Evolutionary conservation across 1,140 invertebrate genomes (phyloP).

Genomic region (Caenorhabditis inopinata): DNA sequence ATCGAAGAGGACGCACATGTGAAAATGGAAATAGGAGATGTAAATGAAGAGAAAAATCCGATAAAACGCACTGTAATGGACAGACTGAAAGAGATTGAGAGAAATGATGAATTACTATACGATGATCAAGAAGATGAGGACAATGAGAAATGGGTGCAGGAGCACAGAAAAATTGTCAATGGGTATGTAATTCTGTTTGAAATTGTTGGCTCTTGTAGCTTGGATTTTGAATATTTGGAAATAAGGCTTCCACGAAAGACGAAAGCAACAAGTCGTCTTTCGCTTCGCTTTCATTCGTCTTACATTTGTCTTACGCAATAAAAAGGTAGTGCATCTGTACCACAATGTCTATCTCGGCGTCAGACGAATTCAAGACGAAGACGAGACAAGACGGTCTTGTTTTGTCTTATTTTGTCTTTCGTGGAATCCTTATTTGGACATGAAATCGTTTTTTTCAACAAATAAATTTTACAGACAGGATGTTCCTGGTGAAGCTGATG

Average conservation of each 20-base stretch:
- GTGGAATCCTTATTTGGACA: too few relatives aligned
- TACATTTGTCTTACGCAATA: too few relatives aligned
- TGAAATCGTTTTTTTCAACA: constrained; percentile 42
- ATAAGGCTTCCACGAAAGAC: too few relatives aligned
- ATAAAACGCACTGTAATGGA: constrained; percentile 17
- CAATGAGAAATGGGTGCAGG: constrained; percentile 71
- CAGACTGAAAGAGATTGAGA: neutral
- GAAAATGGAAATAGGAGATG: neutral
- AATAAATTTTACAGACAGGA: neutral
- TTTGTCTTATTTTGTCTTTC: too few relatives aligned
- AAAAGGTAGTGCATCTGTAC: too few relatives aligned
- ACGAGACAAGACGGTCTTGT: too few relatives aligned
- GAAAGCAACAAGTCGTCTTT: too few relatives aligned
- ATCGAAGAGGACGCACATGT: neutral
- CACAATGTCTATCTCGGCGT: too few relatives aligned
- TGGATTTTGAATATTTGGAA: too few relatives aligned
- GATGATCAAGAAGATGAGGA: constrained; percentile 72
- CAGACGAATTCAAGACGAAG: too few relatives aligned
- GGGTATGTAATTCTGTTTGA: neutral
- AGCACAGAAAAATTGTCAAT: neutral
- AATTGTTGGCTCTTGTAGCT: too few relatives aligned
- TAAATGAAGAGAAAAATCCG: constrained; percentile 37
- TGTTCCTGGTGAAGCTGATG: constrained; percentile 67
- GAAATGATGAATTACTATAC: constrained; percentile 67
- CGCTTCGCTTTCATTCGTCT: too few relatives aligned